Conservation (phyloP, 2,797 vertebrate species). For the Cichlasoma orientale region DNA sequence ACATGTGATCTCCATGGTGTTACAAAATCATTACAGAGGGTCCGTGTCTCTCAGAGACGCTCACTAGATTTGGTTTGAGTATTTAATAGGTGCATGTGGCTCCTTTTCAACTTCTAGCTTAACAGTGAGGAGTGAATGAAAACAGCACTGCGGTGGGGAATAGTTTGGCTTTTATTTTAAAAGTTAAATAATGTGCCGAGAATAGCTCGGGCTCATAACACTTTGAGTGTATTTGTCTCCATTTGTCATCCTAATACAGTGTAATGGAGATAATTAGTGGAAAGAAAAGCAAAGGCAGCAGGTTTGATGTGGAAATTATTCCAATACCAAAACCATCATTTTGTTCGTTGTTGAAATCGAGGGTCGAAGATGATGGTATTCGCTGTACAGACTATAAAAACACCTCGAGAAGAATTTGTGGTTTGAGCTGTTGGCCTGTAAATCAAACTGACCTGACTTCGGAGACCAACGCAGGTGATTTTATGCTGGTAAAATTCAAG, state of each 20-base stretch:
- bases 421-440: not conserved
- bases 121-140: not conserved
- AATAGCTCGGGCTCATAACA: not conserved
- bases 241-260: conserved; percentile 13
- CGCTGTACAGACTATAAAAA: not conserved
- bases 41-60: not conserved
- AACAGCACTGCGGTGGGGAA: not conserved
- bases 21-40: not conserved
- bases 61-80: not conserved
- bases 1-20: conserved; percentile 41
- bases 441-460: conserved; percentile 1
- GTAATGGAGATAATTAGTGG: conserved; percentile 22
- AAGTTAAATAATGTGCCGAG: not conserved
- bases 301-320: conserved; percentile 23
- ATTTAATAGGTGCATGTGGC: not conserved
- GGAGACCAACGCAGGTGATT: not conserved
- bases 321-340: not conserved
- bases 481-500: not conserved
- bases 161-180: conserved; percentile 5
- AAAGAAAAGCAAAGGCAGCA: conserved; percentile 16
- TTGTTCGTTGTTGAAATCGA: not conserved
- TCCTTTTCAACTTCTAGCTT: not conserved
- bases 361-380: not conserved
- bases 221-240: conserved; percentile 19
- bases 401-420: not conserved